Evolutionary conservation across 1,140 invertebrate genomes (phyloP), one percentile per base, ranked within the genome.

Genomic region (Uloborus diversus): DNA sequence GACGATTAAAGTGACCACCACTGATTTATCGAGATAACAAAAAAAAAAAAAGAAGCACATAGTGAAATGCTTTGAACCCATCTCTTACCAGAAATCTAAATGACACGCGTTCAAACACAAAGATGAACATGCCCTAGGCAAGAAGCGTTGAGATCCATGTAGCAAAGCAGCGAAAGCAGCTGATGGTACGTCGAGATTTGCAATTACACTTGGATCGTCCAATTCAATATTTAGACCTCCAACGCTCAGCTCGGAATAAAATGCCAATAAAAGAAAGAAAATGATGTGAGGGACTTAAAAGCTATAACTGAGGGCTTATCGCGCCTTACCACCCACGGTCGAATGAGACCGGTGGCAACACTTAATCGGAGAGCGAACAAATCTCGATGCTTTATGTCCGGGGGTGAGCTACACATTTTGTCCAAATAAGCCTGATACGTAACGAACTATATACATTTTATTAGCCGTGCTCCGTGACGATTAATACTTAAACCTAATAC

Each of bases 181-280:
- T 32, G 57, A 62, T 65, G 59, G 32, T 11, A 13, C 65, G 28
- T 5, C 14, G 53, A 73, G 69, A 73, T 73, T 73, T 61, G 59
- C 71, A 75, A 75, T 75, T 75, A 75, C 27, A 37, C 37, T 28
- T 30, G 28, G 28, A 27, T 62, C 51, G 47, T 75, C 71, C 71
- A 64, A 78, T 78, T 78, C 73, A 78, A 78, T 78, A 78, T 78
- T 78, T 78, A 61, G 73, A 65, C 73, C 73, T 65, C 73, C 73
- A n/a, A 23, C 49, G 73, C 73, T 78, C 25, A 47, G 35, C 7
- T 35, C 11, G 37, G 32, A 78, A 78, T 78, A 56, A 78, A 78
- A 78, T 78, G 73, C 61, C 73, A 65, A 66, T 56, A 65, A 78
- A 56, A 53, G 32, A 30, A 61, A 32, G 61, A 20, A 42, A 66